phyloP scores from a whole-genome alignment of 2,888 invertebrate genomes.

The Piscicola geometra region DNA sequence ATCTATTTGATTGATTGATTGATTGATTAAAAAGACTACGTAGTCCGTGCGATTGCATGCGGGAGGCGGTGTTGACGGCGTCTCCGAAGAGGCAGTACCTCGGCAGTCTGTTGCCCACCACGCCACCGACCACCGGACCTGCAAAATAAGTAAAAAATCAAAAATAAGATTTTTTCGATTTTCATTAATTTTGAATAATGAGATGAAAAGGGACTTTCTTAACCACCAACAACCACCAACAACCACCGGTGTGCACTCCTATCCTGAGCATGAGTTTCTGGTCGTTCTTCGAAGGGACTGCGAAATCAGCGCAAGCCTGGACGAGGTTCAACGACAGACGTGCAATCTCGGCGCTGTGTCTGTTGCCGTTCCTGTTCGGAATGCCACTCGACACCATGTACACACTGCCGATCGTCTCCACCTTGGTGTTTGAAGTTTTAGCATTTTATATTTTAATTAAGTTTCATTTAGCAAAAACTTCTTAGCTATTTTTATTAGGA shows the following conservation, averaged over 20 bases:
- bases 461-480: no score
- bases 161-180: not conserved
- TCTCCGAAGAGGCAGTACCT: slow-evolving; percentile 40
- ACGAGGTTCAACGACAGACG: slow-evolving; percentile 37
- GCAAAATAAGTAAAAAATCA: not conserved
- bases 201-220: no score
- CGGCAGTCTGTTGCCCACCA: slow-evolving; percentile 40
- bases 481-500: no score
- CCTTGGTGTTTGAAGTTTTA: no score
- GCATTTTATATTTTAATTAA: no score
- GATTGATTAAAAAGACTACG: slow-evolving; percentile 18
- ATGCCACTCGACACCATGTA: slow-evolving; percentile 41
- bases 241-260: slow-evolving; percentile 39
- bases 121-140: slow-evolving; percentile 39
- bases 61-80: slow-evolving; percentile 36
- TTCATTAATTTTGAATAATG: no score
- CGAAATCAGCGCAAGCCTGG: slow-evolving; percentile 34
- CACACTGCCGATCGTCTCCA: slow-evolving; percentile 39
- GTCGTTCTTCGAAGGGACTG: slow-evolving; percentile 32
- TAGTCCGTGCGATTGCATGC: slow-evolving; percentile 34
- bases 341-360: slow-evolving; percentile 38
- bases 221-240: not conserved
- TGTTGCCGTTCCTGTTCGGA: slow-evolving; percentile 37
- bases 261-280: slow-evolving; percentile 38
- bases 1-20: no score